phyloP scores from a whole-genome alignment of 2,113 vertebrate genomes.

The Murina feae region DNA sequence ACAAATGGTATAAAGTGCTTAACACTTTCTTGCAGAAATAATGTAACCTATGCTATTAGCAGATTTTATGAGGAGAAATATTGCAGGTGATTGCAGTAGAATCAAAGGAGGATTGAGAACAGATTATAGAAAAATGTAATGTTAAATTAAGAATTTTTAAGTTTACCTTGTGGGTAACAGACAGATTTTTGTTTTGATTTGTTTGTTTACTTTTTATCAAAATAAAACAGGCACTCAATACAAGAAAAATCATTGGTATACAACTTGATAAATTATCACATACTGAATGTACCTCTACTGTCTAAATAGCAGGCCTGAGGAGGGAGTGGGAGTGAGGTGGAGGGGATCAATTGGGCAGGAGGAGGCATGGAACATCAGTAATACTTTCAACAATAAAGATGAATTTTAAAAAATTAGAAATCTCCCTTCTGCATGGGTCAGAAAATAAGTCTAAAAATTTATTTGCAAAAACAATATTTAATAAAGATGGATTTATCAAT shows the following conservation, averaged over 20 bases:
- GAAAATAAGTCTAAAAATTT: not conserved
- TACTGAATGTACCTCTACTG: not conserved
- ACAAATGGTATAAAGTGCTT: not conserved
- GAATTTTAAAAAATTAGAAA: not conserved
- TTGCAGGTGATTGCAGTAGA: not conserved
- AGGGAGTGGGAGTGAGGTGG: too few relatives aligned
- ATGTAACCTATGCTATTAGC: not conserved
- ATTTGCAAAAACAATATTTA: not conserved
- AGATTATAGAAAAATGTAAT: not conserved
- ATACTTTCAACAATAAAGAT: too few relatives aligned
- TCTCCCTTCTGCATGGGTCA: not conserved
- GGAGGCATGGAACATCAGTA: too few relatives aligned
- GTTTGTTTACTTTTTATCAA: not conserved
- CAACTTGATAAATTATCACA: not conserved
- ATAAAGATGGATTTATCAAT: not conserved
- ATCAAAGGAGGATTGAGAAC: not conserved
- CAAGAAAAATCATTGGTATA: not conserved
- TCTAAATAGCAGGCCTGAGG: not conserved
- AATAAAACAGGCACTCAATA: not conserved
- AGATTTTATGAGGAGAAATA: not conserved
- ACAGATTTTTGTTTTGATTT: not conserved
- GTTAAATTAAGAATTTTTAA: not conserved
- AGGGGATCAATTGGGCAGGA: too few relatives aligned
- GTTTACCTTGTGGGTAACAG: not conserved
- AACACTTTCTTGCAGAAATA: not conserved